These are phyloP conservation scores for Aphidius gifuensis DNA, from an alignment of 1,140 invertebrate species.

Conservation along the genomic window DNA sequence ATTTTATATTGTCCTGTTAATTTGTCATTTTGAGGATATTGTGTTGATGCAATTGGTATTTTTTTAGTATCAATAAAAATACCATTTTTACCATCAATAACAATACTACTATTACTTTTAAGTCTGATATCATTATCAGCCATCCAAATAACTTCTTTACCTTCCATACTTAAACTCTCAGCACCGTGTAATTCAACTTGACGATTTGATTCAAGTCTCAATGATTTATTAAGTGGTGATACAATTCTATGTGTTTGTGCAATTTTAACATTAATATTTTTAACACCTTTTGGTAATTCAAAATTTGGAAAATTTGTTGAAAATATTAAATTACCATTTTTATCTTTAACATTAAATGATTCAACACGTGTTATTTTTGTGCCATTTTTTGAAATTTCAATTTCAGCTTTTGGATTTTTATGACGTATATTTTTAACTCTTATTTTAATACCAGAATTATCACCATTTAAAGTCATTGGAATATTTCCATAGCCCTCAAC, in stretches of 20 bases:
- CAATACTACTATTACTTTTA: conserved; percentile 75
- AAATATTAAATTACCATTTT: conserved; percentile 66
- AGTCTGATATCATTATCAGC: conserved; percentile 78
- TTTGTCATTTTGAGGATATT: conserved; percentile 42
- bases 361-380: conserved; percentile 67
- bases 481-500: conserved; percentile 69
- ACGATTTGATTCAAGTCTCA: conserved; percentile 64
- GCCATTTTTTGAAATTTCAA: conserved; percentile 52
- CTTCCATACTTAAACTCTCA: conserved; percentile 64
- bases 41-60: conserved; percentile 64
- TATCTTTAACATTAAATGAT: conserved; percentile 66
- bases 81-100: conserved; percentile 68
- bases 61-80: conserved; percentile 70
- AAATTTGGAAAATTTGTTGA: conserved; percentile 72
- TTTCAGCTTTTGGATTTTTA: conserved; percentile 29
- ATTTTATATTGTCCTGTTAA: conserved; percentile 72
- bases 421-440: conserved; percentile 52
- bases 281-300: conserved; percentile 65
- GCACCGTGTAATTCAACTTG: conserved; percentile 62
- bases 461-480: conserved; percentile 67
- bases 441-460: conserved; percentile 61
- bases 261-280: conserved; percentile 66
- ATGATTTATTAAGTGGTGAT: conserved; percentile 66
- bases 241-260: conserved; percentile 70
- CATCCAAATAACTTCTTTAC: conserved; percentile 62